These are phyloP conservation scores for Sorex fumeus DNA, from an alignment of 2,113 vertebrate species.

Conservation along the genomic window DNA sequence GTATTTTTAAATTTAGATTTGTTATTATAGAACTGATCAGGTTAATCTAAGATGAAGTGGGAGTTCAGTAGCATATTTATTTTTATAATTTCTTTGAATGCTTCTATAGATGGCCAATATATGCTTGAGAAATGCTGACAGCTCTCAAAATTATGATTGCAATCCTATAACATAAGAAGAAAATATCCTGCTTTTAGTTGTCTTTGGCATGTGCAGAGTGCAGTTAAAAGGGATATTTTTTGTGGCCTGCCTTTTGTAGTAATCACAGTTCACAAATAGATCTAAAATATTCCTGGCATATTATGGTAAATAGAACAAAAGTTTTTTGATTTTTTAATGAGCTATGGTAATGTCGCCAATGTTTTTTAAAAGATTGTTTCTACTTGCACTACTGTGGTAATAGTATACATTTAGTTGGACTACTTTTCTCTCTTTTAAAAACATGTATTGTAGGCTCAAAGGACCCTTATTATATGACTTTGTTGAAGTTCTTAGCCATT, in stretches of 20 bases:
- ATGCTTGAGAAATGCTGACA: background rate
- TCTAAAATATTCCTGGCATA: background rate
- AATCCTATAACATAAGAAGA: conserved; percentile 33
- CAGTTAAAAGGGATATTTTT: background rate
- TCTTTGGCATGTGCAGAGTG: conserved; percentile 20
- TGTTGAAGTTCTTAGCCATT: background rate
- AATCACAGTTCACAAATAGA: background rate
- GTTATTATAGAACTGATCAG: conserved; percentile 61
- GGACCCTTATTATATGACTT: background rate
- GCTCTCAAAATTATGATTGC: conserved; percentile 38
- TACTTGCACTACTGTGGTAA: background rate
- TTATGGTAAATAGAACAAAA: background rate
- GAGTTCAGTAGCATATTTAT: conserved; percentile 63
- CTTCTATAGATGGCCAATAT: conserved; percentile 33
- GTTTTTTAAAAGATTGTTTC: background rate
- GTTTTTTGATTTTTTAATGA: background rate
- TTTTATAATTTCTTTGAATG: conserved; percentile 54
- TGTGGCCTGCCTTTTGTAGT: background rate
- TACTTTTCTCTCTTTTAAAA: conserved; percentile 2
- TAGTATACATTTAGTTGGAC: background rate
- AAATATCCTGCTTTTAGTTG: conserved; percentile 36
- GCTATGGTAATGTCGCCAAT: background rate
- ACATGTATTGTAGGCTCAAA: background rate
- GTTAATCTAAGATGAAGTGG: conserved; percentile 18
- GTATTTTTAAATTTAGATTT: conserved; percentile 52